These are phyloP conservation scores for Mixornis gularis DNA, from an alignment of 2,113 vertebrate species.

Conservation along the genomic window DNA sequence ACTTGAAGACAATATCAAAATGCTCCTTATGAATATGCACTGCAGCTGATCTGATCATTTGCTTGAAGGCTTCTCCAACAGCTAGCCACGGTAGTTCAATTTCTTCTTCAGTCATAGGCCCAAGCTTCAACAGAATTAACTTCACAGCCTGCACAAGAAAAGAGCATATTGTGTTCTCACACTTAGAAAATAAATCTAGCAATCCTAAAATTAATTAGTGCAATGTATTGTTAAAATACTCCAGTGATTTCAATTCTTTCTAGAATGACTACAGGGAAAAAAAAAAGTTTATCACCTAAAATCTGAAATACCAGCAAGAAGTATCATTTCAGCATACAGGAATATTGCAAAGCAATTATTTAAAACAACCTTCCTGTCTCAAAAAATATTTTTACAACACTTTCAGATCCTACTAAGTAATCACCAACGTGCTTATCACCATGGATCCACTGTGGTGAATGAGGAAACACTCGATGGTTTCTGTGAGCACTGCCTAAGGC, in stretches of 20 bases:
- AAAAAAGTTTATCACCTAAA: not conserved
- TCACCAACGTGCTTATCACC: not conserved
- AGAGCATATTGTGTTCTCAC: not conserved
- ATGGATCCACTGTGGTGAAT: not conserved
- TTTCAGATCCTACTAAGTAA: not conserved
- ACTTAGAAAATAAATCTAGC: not conserved
- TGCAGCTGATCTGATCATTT: constrained; percentile 79
- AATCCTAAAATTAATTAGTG: not conserved
- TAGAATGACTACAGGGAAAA: not conserved
- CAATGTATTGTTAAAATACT: not conserved
- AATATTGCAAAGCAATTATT: not conserved
- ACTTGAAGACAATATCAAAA: constrained; percentile 82
- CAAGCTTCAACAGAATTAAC: constrained; percentile 82
- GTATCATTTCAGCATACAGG: not conserved
- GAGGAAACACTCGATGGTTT: not conserved
- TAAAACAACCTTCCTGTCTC: not conserved
- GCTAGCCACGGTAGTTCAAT: constrained; percentile 77
- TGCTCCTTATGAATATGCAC: constrained; percentile 80
- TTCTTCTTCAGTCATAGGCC: constrained; percentile 74
- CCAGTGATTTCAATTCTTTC: not conserved
- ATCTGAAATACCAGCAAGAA: not conserved
- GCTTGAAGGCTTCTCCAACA: constrained; percentile 80
- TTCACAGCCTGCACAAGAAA: constrained; percentile 75
- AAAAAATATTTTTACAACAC: not conserved
- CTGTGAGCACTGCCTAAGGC: not conserved